phyloP scores from a whole-genome alignment of 2,888 invertebrate species.

The Synanthedon vespiformis region DNA sequence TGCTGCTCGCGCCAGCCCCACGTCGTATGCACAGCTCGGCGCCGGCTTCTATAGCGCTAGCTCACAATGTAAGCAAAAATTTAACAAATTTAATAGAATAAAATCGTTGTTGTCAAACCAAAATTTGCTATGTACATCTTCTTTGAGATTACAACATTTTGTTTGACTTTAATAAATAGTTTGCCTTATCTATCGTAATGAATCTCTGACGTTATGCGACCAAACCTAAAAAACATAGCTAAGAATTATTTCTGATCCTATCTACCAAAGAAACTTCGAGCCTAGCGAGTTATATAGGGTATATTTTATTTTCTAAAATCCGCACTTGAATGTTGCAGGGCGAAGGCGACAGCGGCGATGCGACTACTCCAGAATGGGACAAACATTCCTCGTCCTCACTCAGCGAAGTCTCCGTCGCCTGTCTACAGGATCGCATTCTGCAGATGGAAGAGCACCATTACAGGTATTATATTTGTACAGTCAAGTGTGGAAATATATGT shows the following conservation, averaged over 20 bases:
- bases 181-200: too few species aligned
- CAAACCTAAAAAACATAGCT: too few species aligned
- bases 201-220: too few species aligned
- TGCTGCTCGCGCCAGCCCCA: constrained; percentile 75
- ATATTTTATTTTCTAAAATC: too few species aligned
- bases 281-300: too few species aligned
- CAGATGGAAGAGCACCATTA: constrained; percentile 94
- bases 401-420: constrained; percentile 92
- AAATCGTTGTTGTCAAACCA: neutral
- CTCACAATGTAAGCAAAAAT: constrained; percentile 38
- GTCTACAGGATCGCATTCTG: constrained; percentile 91
- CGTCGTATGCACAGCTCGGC: constrained; percentile 81
- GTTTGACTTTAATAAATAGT: too few species aligned
- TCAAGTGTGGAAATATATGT: neutral
- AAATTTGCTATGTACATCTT: neutral
- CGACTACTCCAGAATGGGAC: constrained; percentile 89
- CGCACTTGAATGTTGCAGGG: constrained; percentile 30
- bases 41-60: constrained; percentile 81
- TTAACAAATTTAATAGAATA: neutral
- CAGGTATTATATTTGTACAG: constrained; percentile 43
- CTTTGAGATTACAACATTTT: too few species aligned
- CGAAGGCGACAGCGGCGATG: constrained; percentile 74
- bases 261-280: too few species aligned
- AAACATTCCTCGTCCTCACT: constrained; percentile 88
- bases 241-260: too few species aligned